Conservation (phyloP, 2,797 vertebrate genomes). For the Amblyopsis hoosieri region DNA sequence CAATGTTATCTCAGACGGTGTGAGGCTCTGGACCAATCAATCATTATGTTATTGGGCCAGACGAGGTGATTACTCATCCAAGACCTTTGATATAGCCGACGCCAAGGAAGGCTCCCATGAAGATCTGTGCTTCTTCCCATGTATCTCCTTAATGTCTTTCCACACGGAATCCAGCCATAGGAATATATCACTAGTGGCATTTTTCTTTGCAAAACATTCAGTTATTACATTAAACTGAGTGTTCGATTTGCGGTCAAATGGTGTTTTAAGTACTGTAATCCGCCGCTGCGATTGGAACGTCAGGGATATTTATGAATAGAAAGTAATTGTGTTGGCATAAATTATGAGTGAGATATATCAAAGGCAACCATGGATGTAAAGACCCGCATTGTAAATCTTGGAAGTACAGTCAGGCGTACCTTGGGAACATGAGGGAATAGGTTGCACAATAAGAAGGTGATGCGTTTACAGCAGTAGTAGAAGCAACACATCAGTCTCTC, state of each 20-base stretch:
- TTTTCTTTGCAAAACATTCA: conserved; percentile 39
- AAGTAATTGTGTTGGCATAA: conserved; percentile 47
- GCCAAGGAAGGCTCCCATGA: conserved; percentile 38
- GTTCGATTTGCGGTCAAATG: conserved; percentile 19
- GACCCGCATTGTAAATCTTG: conserved; percentile 51
- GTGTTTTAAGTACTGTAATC: conserved; percentile 26
- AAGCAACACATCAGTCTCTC: conserved; percentile 18
- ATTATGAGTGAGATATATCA: conserved; percentile 41
- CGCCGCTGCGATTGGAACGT: conserved; percentile 5
- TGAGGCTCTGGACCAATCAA: conserved; percentile 60
- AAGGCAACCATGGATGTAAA: conserved; percentile 43
- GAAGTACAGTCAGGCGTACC: conserved; percentile 19
- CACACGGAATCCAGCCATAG: conserved; percentile 29
- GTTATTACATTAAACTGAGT: conserved; percentile 33
- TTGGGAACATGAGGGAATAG: conserved; percentile 24
- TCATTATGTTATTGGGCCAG: conserved; percentile 72
- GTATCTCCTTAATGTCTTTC: background rate
- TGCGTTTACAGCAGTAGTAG: conserved; percentile 40
- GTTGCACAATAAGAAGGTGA: conserved; percentile 26
- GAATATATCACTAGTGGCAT: conserved; percentile 26
- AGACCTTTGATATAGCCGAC: conserved; percentile 57
- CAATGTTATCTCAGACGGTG: conserved; percentile 73
- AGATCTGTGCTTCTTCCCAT: conserved; percentile 9
- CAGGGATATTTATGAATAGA: conserved; percentile 54
- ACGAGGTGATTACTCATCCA: conserved; percentile 67